Conservation (phyloP, 2,888 invertebrate species). For the Choristoneura rosaceana region DNA sequence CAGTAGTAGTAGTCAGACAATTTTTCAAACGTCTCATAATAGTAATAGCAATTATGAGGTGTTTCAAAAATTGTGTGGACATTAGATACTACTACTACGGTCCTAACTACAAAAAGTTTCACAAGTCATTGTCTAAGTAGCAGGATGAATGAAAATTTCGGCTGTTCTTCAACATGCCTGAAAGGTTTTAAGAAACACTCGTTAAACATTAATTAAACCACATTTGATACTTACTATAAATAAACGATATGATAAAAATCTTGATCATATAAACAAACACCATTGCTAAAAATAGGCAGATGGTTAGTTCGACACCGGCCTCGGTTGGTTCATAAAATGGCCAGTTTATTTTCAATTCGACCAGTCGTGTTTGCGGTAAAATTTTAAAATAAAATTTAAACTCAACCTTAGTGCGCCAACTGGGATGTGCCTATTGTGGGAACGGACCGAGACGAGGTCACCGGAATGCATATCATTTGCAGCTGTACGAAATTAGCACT, state of each 20-base stretch:
- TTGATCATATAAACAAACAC: constrained; percentile 31
- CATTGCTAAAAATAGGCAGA: constrained; percentile 45
- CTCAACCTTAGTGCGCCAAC: constrained; percentile 35
- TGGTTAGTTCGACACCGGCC: constrained; percentile 66
- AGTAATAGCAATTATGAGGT: too few species aligned
- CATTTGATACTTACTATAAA: neutral
- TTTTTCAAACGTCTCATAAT: neutral
- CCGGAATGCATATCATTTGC: constrained; percentile 54
- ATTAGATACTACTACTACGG: too few species aligned
- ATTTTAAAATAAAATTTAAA: constrained; percentile 56
- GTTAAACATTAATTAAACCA: constrained; percentile 25
- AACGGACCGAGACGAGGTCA: constrained; percentile 52
- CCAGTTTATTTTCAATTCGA: constrained; percentile 73
- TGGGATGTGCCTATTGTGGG: constrained; percentile 50
- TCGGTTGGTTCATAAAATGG: constrained; percentile 70
- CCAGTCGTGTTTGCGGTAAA: constrained; percentile 66
- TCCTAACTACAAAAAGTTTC: neutral
- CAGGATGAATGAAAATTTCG: neutral
- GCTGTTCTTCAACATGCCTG: neutral
- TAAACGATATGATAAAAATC: constrained; percentile 37
- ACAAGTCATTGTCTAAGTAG: neutral
- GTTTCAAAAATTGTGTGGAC: too few species aligned
- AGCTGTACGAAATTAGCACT: constrained; percentile 54
- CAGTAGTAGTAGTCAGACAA: too few species aligned
- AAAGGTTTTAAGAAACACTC: constrained; percentile 16